Evolutionary conservation across 2,797 vertebrate genomes (phyloP).

Genomic region (Rhinogobio ventralis): DNA sequence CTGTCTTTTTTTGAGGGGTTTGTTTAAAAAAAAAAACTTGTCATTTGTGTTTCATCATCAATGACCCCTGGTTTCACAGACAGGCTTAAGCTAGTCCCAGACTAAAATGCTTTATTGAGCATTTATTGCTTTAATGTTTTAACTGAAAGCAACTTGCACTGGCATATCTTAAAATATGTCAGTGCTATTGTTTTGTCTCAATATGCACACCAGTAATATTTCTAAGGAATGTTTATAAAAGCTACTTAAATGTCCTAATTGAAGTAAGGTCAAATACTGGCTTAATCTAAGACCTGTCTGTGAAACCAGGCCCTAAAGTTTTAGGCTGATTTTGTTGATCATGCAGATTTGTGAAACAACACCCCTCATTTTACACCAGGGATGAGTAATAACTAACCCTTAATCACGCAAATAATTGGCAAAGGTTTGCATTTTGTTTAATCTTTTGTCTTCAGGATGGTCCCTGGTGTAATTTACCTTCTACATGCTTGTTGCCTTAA

Average conservation of each 20-base stretch:
- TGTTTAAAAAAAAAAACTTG: slow-evolving; percentile 6
- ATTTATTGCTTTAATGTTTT: no score
- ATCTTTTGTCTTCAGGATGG: neutral
- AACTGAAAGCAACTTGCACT: no score
- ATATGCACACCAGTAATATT: no score
- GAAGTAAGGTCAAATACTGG: no score
- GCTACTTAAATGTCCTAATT: no score
- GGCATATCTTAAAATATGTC: no score
- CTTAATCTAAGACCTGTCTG: no score
- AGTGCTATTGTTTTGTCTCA: no score
- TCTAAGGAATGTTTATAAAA: no score
- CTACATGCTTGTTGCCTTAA: neutral
- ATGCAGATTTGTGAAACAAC: slow-evolving; percentile 15
- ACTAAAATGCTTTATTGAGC: no score
- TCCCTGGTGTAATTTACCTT: slow-evolving; percentile 4
- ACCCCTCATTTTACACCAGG: slow-evolving; percentile 15
- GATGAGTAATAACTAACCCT: neutral
- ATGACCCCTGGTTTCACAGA: neutral
- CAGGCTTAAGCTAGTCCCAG: no score
- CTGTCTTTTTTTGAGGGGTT: neutral
- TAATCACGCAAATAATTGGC: neutral
- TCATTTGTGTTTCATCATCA: neutral
- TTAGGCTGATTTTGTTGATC: neutral
- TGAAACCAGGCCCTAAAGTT: neutral
- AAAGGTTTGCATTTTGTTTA: neutral